Evolutionary conservation across 2,888 invertebrate genomes (phyloP).

Genomic region (Mythimna albipuncta): DNA sequence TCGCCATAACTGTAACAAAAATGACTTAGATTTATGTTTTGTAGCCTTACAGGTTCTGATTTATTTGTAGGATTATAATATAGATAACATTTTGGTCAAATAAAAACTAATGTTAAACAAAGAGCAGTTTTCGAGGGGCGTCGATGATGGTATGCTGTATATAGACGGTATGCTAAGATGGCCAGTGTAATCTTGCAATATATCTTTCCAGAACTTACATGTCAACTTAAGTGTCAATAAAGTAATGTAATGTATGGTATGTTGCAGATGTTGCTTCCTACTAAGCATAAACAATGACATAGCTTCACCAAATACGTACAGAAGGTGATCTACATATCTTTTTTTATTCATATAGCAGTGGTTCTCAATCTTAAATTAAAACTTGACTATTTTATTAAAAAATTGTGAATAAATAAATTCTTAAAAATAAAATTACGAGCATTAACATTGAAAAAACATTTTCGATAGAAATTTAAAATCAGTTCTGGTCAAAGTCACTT

Average conservation of each 20-base stretch:
- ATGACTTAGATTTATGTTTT: neutral
- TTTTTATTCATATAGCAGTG: neutral
- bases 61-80: neutral
- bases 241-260: constrained; percentile 1
- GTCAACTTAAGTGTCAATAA: constrained; percentile 22
- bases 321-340: constrained; percentile 35
- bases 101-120: neutral
- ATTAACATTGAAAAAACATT: no score
- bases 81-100: neutral
- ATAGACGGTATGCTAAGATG: neutral
- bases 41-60: neutral
- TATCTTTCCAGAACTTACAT: constrained; percentile 3
- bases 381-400: no score
- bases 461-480: no score
- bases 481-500: no score
- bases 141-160: neutral
- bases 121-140: neutral
- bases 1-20: constrained; percentile 75
- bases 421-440: no score
- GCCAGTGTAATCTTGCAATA: constrained; percentile 6
- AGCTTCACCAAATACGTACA: constrained; percentile 1
- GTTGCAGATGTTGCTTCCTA: constrained; percentile 20
- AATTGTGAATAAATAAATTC: no score
- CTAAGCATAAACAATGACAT: neutral
- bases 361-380: no score